Evolutionary conservation across 2,888 invertebrate genomes (phyloP).

Genomic region (Drosophila parthenogenetica): DNA sequence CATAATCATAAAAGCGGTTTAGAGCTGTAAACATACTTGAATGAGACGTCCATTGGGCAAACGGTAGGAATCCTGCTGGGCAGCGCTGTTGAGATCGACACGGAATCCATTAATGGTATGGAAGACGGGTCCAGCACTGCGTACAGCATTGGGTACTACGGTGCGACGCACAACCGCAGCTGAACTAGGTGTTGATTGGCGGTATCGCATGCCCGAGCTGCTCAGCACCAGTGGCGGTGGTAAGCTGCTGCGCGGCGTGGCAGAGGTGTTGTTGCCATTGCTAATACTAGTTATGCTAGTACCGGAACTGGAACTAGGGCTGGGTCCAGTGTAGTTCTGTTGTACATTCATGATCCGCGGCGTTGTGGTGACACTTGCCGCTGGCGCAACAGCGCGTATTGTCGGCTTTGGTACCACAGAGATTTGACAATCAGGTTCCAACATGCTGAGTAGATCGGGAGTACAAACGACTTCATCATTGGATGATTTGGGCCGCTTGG

Average conservation of each 20-base stretch:
- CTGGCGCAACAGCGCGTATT: conserved; percentile 33
- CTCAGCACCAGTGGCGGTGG: conserved; percentile 83
- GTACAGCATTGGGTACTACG: conserved; percentile 69
- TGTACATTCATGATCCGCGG: conserved; percentile 71
- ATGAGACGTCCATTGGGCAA: conserved; percentile 85
- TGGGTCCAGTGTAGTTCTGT: conserved; percentile 61
- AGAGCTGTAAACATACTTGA: conserved; percentile 56
- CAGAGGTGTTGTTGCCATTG: conserved; percentile 21
- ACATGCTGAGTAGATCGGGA: conserved; percentile 86
- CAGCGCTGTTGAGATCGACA: conserved; percentile 85
- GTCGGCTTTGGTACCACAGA: conserved; percentile 72
- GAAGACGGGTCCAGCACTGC: conserved; percentile 81
- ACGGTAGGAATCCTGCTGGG: conserved; percentile 84
- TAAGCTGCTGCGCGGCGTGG: conserved; percentile 45
- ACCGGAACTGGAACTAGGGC: conserved; percentile 19
- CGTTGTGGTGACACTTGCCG: conserved; percentile 47
- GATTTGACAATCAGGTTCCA: conserved; percentile 83
- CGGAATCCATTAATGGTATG: conserved; percentile 85
- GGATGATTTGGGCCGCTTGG: conserved; percentile 75
- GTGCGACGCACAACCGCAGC: conserved; percentile 74
- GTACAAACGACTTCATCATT: conserved; percentile 87
- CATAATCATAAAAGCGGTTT: no score
- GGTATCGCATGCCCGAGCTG: conserved; percentile 77
- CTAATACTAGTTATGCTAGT: conserved; percentile 7
- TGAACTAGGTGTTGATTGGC: conserved; percentile 57